phyloP scores from a whole-genome alignment of 2,797 vertebrate species.

The Iguana delicatissima region DNA sequence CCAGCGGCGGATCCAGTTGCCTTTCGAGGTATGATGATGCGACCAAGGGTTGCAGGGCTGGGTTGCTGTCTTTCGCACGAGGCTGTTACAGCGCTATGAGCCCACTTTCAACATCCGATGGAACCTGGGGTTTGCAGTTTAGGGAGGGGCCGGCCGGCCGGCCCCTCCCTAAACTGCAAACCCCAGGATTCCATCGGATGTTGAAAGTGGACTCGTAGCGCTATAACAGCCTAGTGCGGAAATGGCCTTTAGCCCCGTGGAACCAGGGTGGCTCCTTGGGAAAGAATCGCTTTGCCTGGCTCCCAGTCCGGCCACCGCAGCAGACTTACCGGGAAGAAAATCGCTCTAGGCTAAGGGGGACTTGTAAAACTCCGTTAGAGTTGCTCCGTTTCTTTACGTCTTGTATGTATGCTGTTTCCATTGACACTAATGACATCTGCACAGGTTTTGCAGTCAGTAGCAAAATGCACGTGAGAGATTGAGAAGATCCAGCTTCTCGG shows the following conservation, averaged over 20 bases:
- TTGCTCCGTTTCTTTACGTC: background rate
- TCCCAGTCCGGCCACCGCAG: background rate
- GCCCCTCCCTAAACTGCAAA: too few relatives aligned
- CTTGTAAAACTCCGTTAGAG: too few relatives aligned
- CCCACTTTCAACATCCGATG: too few relatives aligned
- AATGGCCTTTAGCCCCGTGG: too few relatives aligned
- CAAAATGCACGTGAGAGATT: background rate
- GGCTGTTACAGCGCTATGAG: too few relatives aligned
- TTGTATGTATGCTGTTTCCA: background rate
- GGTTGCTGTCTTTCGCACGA: background rate
- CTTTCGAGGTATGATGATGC: background rate
- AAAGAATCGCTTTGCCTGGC: background rate
- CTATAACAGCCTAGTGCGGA: too few relatives aligned
- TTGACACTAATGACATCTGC: background rate
- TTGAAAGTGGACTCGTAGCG: too few relatives aligned
- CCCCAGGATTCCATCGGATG: too few relatives aligned
- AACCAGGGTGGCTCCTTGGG: too few relatives aligned
- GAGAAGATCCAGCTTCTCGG: constrained; percentile 16
- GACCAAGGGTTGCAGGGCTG: background rate
- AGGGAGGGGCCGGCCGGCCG: too few relatives aligned
- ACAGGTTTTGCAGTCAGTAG: constrained; percentile 27
- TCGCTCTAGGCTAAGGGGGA: too few relatives aligned
- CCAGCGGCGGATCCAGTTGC: background rate
- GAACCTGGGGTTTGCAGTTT: too few relatives aligned
- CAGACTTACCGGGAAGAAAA: background rate